A percentile compares a stretch with the other conserved stretches of the same genome.
Evolutionary conservation across 2,888 invertebrate species (phyloP).

Genomic region (Plebejus argus): DNA sequence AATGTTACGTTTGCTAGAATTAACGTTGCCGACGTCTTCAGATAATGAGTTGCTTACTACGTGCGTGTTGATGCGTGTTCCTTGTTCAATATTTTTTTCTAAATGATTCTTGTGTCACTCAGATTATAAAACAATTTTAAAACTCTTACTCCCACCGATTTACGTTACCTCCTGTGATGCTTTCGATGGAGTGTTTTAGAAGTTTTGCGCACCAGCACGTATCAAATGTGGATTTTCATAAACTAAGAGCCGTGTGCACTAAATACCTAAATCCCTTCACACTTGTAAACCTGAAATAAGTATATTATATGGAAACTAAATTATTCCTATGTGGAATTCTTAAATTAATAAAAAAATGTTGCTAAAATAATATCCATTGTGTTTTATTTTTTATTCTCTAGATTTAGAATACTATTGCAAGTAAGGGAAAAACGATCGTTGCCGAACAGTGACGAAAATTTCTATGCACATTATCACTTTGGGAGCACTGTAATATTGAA

Average conservation of each 20-base stretch:
- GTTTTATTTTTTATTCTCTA: conserved; percentile 55
- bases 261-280: conserved; percentile 55
- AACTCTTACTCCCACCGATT: background rate
- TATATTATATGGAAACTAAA: conserved; percentile 71
- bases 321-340: conserved; percentile 80
- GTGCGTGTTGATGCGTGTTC: conserved; percentile 27
- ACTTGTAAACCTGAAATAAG: conserved; percentile 71
- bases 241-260: conserved; percentile 68
- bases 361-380: conserved; percentile 71
- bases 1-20: conserved; percentile 74
- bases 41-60: background rate
- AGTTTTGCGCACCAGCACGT: conserved; percentile 31
- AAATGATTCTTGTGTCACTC: background rate
- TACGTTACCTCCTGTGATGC: background rate
- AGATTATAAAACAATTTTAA: background rate
- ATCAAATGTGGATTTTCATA: conserved; percentile 52
- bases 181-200: conserved; percentile 16
- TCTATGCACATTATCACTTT: too few relatives aligned
- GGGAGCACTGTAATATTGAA: too few relatives aligned
- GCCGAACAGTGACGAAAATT: too few relatives aligned
- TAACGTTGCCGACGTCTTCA: conserved; percentile 34
- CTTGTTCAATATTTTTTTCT: conserved; percentile 1
- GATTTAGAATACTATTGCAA: background rate
- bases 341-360: conserved; percentile 82
- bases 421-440: too few relatives aligned